Base-by-base conservation (phyloP, 2,888 invertebrate genomes). In the Schizaphis graminum region DNA sequence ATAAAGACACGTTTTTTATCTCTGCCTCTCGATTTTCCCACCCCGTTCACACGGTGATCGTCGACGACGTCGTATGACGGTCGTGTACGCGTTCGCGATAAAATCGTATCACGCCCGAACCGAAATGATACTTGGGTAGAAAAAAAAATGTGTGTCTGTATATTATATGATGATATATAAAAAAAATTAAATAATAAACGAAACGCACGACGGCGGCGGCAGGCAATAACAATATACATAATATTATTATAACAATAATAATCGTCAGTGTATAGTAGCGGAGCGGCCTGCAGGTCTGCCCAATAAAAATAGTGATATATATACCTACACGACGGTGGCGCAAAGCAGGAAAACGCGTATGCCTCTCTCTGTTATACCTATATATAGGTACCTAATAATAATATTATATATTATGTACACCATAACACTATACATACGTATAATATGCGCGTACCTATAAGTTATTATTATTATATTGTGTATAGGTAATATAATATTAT, bases 41-140 rank as follows among this genome's bases (percentile, higher is more conserved):
- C 28, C 91, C 77, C 67, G 61, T 10, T 49, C 49, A 47, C 89
- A 61, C 28, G 44, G 89, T 44, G 28, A 57, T 61, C 57, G 47
- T 61, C 44, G 13, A 44, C 41, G 89, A 28, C 41, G 56, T n/a
- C 44, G 44, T 41, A n/a, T 41, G n/a, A 57, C 11, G 35, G 53
- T 88, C 77, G 26, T 89, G 57, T 77, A 91, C 92, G 61, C 92
- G 92, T 87, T 92, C 35, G 61, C 92, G 92, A 92, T 92, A 92
- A 67, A 92, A 92, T 92, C 92, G 77, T 88, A 92, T 88, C 92
- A 88, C 88, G 92, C 88, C 87, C 10, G 61, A 56, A 56, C 35
- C 2, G 49, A 67, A 87, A 87, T 26, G 77, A 77, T 5, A 87
- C 44, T 49, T 10, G 53, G 35, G 44, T 26, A 57, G 21, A 44